phyloP scores from a whole-genome alignment of 2,797 vertebrate species.

The Halcyon chelicuti region DNA sequence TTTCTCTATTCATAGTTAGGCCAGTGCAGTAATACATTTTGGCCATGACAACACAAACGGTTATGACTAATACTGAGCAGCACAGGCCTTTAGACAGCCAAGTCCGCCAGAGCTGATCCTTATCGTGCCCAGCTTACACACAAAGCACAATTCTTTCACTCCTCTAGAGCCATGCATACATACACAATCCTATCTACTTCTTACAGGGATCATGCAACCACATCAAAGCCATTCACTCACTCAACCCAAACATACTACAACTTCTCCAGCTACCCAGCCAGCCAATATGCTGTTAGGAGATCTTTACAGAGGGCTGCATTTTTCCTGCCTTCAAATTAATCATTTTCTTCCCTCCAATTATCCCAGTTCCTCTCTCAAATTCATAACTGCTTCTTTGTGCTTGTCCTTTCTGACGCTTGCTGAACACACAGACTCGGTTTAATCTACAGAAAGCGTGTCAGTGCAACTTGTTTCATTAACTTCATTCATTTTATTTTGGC shows the following conservation, averaged over 20 bases:
- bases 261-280: not conserved
- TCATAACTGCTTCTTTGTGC: not conserved
- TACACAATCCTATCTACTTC: not conserved
- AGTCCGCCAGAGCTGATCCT: not conserved
- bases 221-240: not conserved
- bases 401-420: not conserved
- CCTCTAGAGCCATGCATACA: rapidly evolving
- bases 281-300: not conserved
- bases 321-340: not conserved
- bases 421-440: not conserved
- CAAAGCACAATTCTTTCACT: not conserved
- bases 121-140: rapidly evolving
- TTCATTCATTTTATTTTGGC: conserved; percentile 25
- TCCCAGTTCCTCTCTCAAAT: not conserved
- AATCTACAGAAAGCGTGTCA: not conserved
- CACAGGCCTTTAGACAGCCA: not conserved
- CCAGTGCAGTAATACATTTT: not conserved
- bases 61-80: not conserved
- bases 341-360: not conserved
- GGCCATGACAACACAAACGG: not conserved
- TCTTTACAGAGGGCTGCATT: not conserved
- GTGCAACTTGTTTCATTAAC: conserved; percentile 34
- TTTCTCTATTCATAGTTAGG: not conserved
- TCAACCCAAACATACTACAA: not conserved
- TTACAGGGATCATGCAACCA: not conserved